Base-by-base conservation (phyloP, 2,888 invertebrate genomes). In the Troglohyphantes excavatus region DNA sequence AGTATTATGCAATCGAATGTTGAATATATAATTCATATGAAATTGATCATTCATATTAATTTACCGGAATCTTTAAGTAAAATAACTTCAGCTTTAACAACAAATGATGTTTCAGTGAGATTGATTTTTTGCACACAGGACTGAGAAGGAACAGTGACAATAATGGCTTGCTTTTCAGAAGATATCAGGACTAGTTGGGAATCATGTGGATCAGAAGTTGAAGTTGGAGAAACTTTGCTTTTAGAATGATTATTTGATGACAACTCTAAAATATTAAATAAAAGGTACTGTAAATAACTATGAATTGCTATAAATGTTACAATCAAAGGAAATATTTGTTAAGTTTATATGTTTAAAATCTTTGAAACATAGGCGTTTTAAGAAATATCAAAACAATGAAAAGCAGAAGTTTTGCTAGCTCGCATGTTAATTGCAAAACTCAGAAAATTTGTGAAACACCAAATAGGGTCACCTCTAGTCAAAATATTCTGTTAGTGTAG, bases 141-240 rank as follows among this genome's bases (percentile, higher is more conserved):
- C 94, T 98, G 98, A 92, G 98, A 98, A 91, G 98, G 98, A 93
- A 98, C 95, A 92, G 98, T 97, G 91, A 98, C 96, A 91, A 98
- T 97, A 92, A 97, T 95, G 91, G 97, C 98, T 95, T 98, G 97
- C 94, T 98, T 98, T 94, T 99, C 98, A 90, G 98, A 98, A 91
- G 97, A 96, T 92, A 99, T 96, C 81, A 98, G 97, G 92, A 97
- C 97, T 94, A 97, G 98, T 95, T 98, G 98, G 91, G 97, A 95
- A 94, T 98, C 98, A 92, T 95, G 95, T 27, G 90, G 68, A 53
- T 91, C 91, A 43, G 90, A 84, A 26, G 91, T 90, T 23, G 88
- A 90, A 7, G 91, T 91, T 39, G 91, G 91, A 27, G 91, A 91
- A 26, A 83, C 70, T 46, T 83, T 89, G 27, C 81, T 84, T 65